Evolutionary conservation across 64 coral and sea anemone genomes (phyloP).

Genomic region (Anthopleura sola): DNA sequence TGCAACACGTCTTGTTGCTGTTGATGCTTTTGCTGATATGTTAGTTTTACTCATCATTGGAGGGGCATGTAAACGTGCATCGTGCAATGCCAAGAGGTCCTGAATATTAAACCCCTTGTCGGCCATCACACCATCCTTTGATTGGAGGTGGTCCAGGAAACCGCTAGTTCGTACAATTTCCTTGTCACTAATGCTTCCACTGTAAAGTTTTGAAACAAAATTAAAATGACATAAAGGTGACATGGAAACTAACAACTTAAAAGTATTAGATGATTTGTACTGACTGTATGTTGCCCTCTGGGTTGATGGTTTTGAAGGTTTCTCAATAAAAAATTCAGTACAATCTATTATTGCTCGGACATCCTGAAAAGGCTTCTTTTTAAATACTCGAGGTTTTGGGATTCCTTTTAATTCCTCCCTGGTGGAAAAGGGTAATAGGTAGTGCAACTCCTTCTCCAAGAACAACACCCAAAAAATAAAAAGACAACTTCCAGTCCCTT

Average conservation of each 20-base stretch:
- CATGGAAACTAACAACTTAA: slow-evolving; percentile 36
- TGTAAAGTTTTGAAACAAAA: slow-evolving; percentile 31
- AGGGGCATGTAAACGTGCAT: slow-evolving; percentile 20
- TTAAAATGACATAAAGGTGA: slow-evolving; percentile 38
- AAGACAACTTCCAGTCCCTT: slow-evolving; percentile 27
- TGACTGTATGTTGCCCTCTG: slow-evolving; percentile 53
- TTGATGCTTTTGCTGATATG: slow-evolving; percentile 26
- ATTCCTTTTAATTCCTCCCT: slow-evolving; percentile 18
- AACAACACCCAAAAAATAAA: slow-evolving; percentile 39
- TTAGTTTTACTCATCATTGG: slow-evolving; percentile 19
- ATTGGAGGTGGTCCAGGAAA: slow-evolving; percentile 18
- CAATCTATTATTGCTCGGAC: slow-evolving; percentile 73
- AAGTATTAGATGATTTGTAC: slow-evolving; percentile 40
- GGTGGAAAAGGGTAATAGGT: slow-evolving; percentile 48
- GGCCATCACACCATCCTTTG: slow-evolving; percentile 28
- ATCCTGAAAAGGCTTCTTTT: slow-evolving; percentile 45
- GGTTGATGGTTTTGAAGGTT: slow-evolving; percentile 59
- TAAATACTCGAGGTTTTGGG: neutral
- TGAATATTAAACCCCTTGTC: slow-evolving; percentile 42
- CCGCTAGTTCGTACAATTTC: slow-evolving; percentile 33
- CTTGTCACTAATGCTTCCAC: slow-evolving; percentile 51
- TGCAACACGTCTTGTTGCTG: slow-evolving; percentile 30
- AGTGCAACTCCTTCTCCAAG: slow-evolving; percentile 22
- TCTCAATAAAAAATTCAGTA: slow-evolving; percentile 71
- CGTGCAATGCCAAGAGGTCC: slow-evolving; percentile 20